Evolutionary conservation across 2,797 vertebrate species (phyloP), one percentile per base, ranked within the genome.

Genomic region (Loriculus beryllinus): DNA sequence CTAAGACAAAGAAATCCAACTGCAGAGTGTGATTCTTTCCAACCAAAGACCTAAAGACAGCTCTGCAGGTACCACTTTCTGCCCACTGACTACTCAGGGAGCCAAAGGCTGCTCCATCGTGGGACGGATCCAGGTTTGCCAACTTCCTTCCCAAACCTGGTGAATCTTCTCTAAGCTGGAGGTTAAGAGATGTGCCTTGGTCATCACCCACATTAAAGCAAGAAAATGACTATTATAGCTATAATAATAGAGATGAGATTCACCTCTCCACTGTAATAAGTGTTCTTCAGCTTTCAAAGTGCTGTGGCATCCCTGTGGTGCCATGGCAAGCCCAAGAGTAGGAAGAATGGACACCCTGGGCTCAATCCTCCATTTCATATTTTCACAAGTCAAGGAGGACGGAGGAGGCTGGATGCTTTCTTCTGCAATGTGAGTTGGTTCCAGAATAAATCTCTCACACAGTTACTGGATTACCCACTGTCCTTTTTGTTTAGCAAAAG

Each of bases 401-500:
- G 37, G 48, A 81, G 72, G 28, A 93, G 72, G 49, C 26, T 72
- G 35, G 28, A 59, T 78, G 71, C 22, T 81, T 91, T 70, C 78
- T 92, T 87, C 71, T 71, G 42, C 56, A 91, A 56, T 3, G 4
- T 12, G 29, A 8, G 1, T 64, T 68, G 52, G 51, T 62, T 89
- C 35, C 92, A 89, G 79, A 91, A 64, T 60, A 93, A 93, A 82
- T 42, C 52, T 75, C 65, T 64, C 59, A 89, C 45, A 39, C n/a
- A 54, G 62, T 83, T 88, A 83, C 86, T 86, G 72, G 62, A 93
- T 91, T 93, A 83, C 20, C 35, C 16, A 69, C 49, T 49, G 35
- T 76, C 19, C 8, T 75, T 79, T 92, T 89, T 79, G 85, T 79
- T 74, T 81, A 93, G 69, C 51, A 91, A 89, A 93, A 87, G 54